These are phyloP conservation scores for Drosophila subpulchrella DNA, from an alignment of 1,140 invertebrate species.

Conservation along the genomic window DNA sequence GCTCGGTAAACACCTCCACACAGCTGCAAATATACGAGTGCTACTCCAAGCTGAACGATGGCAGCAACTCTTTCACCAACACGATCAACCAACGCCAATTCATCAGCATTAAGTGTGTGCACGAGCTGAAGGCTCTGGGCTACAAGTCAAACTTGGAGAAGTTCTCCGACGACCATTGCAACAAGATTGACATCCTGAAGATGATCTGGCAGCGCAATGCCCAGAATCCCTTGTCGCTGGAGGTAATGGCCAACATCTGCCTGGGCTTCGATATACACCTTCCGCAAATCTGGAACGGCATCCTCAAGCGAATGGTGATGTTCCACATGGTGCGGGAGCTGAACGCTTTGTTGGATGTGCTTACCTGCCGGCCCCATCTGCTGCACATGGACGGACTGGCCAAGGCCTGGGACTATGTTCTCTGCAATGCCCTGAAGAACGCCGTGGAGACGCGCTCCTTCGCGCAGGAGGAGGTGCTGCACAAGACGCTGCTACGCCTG, in stretches of 20 bases:
- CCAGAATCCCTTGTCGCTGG: constrained; percentile 73
- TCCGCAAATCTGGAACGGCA: constrained; percentile 83
- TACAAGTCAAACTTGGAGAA: constrained; percentile 79
- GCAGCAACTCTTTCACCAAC: constrained; percentile 68
- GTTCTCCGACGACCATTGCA: constrained; percentile 66
- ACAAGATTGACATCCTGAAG: constrained; percentile 81
- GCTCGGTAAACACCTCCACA: constrained; percentile 70
- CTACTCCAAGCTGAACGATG: constrained; percentile 78
- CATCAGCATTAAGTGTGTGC: constrained; percentile 80
- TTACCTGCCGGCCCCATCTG: constrained; percentile 67
- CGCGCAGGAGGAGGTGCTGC: constrained; percentile 68
- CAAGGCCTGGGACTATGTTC: constrained; percentile 76
- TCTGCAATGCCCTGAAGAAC: constrained; percentile 71
- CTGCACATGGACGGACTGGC: constrained; percentile 71
- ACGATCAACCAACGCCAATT: constrained; percentile 75
- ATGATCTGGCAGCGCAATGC: constrained; percentile 80
- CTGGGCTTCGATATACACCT: constrained; percentile 78
- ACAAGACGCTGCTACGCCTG: constrained; percentile 71
- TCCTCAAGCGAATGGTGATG: constrained; percentile 81
- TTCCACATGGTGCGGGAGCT: constrained; percentile 76
- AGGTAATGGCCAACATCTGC: constrained; percentile 81
- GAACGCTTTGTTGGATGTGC: constrained; percentile 74
- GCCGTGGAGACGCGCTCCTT: constrained; percentile 63
- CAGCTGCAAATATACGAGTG: constrained; percentile 83
- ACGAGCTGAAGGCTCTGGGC: constrained; percentile 78